These are phyloP conservation scores for Hyles lineata DNA, from an alignment of 2,888 invertebrate genomes.

Conservation along the genomic window DNA sequence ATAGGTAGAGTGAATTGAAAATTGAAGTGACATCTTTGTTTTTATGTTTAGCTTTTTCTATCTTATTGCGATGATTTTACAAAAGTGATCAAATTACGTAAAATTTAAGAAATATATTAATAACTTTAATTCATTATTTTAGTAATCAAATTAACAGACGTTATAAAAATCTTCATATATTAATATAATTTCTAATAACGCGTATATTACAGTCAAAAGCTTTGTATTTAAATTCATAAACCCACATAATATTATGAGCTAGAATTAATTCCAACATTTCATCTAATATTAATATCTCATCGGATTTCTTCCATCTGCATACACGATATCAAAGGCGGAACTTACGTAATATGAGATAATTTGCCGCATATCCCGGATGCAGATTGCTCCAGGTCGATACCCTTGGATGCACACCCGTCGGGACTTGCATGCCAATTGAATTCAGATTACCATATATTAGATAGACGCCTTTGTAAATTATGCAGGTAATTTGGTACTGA, in stretches of 20 bases:
- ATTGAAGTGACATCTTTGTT: too few species aligned
- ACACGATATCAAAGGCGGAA: not conserved
- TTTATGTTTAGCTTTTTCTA: too few species aligned
- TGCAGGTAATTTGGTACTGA: not conserved
- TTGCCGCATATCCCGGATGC: not conserved
- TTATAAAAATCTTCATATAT: too few species aligned
- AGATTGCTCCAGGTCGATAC: not conserved
- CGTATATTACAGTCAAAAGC: too few species aligned
- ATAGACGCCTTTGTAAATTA: not conserved
- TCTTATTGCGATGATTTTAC: too few species aligned
- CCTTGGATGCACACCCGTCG: not conserved
- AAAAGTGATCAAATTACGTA: too few species aligned
- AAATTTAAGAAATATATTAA: too few species aligned
- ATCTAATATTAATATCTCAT: not conserved
- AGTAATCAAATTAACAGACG: too few species aligned
- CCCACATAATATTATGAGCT: not conserved
- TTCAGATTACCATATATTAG: not conserved
- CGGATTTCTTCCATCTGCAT: not conserved
- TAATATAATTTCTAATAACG: too few species aligned
- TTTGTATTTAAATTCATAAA: too few species aligned
- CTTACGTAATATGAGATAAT: constrained; percentile 9
- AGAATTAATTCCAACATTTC: not conserved
- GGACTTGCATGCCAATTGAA: not conserved
- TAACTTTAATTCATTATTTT: too few species aligned
- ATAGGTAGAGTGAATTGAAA: too few species aligned